These are phyloP conservation scores for Phocides pigmalion DNA, from an alignment of 1,140 invertebrate genomes.

Conservation along the genomic window DNA sequence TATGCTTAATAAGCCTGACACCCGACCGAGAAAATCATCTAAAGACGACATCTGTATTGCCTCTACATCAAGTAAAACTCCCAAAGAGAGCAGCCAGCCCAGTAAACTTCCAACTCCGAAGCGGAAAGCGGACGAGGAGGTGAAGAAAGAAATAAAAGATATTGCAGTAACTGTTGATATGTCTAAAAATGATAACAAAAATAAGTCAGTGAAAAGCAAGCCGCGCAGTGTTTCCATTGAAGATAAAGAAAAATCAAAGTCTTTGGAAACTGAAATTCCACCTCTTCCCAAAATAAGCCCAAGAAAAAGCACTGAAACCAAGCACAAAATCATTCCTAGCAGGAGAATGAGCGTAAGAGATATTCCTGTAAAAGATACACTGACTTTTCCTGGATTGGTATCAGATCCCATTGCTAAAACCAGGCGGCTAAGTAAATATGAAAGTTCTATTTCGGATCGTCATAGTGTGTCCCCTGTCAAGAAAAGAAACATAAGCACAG, in stretches of 20 bases:
- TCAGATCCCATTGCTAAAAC: constrained; percentile 45
- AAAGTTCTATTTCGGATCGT: constrained; percentile 42
- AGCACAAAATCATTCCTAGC: constrained; percentile 52
- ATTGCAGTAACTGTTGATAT: constrained; percentile 14
- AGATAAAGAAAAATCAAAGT: constrained; percentile 54
- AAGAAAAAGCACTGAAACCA: constrained; percentile 54
- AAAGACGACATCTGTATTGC: constrained; percentile 68
- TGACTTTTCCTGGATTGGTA: constrained; percentile 34
- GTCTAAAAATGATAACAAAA: constrained; percentile 47
- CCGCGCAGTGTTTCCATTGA: constrained; percentile 51
- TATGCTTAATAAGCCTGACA: constrained; percentile 85
- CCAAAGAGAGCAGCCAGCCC: constrained; percentile 85
- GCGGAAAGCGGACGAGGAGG: constrained; percentile 89
- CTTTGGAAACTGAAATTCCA: constrained; percentile 37
- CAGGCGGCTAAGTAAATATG: constrained; percentile 48
- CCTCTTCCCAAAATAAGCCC: constrained; percentile 53
- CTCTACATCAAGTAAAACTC: constrained; percentile 65
- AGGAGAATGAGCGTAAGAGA: constrained; percentile 67
- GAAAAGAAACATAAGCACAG: constrained; percentile 42
- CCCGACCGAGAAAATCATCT: constrained; percentile 85
- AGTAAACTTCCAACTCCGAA: constrained; percentile 86
- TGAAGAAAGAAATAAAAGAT: constrained; percentile 66
- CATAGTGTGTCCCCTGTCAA: constrained; percentile 51
- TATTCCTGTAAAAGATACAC: constrained; percentile 36
- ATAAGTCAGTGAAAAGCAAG: constrained; percentile 45